Base-by-base conservation (phyloP, 2,888 invertebrate species). In the Gisinianus flammeolus region DNA sequence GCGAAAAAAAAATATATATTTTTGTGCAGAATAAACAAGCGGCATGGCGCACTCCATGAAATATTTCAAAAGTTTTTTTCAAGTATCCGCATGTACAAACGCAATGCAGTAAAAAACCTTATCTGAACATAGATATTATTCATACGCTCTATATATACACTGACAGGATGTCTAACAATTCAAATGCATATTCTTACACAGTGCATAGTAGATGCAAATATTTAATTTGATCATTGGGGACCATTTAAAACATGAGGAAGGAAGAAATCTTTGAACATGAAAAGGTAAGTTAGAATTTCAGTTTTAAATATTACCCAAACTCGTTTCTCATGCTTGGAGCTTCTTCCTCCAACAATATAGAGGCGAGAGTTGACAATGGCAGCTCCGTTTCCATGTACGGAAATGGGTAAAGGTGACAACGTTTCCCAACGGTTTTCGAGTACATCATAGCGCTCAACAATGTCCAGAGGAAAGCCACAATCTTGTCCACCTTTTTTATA, bases 381-480 rank as follows among this genome's bases (percentile, higher is more conserved):
- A 62, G 86, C 86, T 8, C 85, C 85, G 52, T 85, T 83, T 28
- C 85, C 86, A 64, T 85, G 85, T 30, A 86, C 81, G 26, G 85
- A 81, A 71, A 82, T 78, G 8, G 86, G 86, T 31, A 86, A 82
- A n/a, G 82, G 82, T 58, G 82, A 79, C 10, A 86, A 74, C 10
- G 83, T 81, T 58, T 81, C 81, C 86, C 86, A 86, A 68, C 80
- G 81, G 80, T 86, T 86, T 31, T 81, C 78, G 12, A 85, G 80
- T 12, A 85, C 82, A 77, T 85, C 85, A 78, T 86, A 86, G 54
- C 83, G 82, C 77, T 86, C 86, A 24, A 85, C 85, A 10, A 84
- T 85, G 64, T 84, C 83, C 24, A 86, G 79, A n/a, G 85, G 81
- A 64, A 80, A 82, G 26, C 84, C 84, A 72, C 82, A 83, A 78